A percentile compares a stretch with the other conserved stretches of the same genome.
These are phyloP conservation scores for Dryobates pubescens DNA, from an alignment of 2,797 vertebrate genomes.

Conservation along the genomic window DNA sequence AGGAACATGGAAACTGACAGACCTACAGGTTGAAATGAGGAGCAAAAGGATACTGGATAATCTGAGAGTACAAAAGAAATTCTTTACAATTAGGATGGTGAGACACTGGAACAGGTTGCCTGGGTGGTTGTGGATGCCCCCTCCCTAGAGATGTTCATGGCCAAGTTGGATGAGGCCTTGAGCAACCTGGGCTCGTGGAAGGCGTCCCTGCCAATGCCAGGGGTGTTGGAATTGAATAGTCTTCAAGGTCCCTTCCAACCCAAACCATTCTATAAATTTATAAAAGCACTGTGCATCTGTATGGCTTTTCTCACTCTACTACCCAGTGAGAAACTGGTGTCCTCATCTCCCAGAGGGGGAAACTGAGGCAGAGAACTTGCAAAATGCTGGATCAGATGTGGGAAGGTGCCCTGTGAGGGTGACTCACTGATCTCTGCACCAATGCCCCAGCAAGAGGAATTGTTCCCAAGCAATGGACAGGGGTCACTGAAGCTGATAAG, in stretches of 20 bases:
- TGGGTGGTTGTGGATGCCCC: no score
- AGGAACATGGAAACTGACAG: neutral
- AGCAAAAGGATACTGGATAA: neutral
- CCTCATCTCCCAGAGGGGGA: neutral
- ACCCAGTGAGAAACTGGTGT: neutral
- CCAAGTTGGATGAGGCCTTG: no score
- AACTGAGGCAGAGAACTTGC: neutral
- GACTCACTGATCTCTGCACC: neutral
- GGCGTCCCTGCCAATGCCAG: no score
- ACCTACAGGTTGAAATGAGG: neutral
- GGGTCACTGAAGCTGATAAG: neutral
- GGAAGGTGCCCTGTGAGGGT: fast-evolving
- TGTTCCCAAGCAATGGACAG: neutral
- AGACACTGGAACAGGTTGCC: no score
- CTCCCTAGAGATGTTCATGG: no score
- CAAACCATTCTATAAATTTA: no score
- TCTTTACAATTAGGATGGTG: no score
- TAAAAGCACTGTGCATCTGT: no score
- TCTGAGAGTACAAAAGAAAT: neutral
- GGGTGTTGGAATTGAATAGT: no score
- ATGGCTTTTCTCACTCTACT: no score
- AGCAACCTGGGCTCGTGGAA: no score
- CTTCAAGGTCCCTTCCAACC: no score
- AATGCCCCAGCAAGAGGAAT: neutral
- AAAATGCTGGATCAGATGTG: neutral